Evolutionary conservation across 2,888 invertebrate genomes (phyloP).

Genomic region (Ectobius pallidus): DNA sequence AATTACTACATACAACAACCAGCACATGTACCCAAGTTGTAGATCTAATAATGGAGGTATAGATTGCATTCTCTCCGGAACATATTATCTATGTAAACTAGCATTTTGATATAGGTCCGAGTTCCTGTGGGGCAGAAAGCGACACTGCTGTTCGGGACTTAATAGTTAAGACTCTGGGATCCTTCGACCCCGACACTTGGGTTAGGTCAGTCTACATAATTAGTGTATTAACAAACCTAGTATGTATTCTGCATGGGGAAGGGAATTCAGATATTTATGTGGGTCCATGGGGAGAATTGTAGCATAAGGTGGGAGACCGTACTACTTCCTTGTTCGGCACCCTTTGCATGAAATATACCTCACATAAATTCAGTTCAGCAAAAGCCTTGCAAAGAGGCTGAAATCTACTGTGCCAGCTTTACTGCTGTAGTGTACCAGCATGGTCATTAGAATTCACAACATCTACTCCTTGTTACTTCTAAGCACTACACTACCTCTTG

Average conservation of each 20-base stretch:
- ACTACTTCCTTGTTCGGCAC: slow-evolving; percentile 19
- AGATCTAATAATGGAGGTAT: too few species aligned
- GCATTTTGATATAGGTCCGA: too few species aligned
- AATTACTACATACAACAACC: too few species aligned
- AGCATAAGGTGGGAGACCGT: neutral
- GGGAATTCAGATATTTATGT: neutral
- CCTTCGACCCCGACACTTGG: slow-evolving; percentile 32
- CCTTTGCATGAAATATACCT: slow-evolving; percentile 25
- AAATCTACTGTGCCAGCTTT: neutral
- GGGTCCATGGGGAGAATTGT: neutral
- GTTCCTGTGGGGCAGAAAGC: neutral
- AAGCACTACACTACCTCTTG: too few species aligned
- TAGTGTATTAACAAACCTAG: slow-evolving; percentile 33
- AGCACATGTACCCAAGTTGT: too few species aligned
- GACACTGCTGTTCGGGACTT: neutral
- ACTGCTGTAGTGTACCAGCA: neutral
- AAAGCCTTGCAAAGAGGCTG: slow-evolving; percentile 1
- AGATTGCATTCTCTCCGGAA: neutral
- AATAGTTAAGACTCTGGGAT: neutral
- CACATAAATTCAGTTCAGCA: slow-evolving; percentile 28
- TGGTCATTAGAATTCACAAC: neutral
- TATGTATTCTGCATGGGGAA: neutral
- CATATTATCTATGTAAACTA: neutral
- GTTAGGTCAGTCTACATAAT: slow-evolving; percentile 39
- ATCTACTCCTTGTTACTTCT: too few species aligned